phyloP scores from a whole-genome alignment of 2,888 invertebrate species.

The Mimumesa dahlbomi region DNA sequence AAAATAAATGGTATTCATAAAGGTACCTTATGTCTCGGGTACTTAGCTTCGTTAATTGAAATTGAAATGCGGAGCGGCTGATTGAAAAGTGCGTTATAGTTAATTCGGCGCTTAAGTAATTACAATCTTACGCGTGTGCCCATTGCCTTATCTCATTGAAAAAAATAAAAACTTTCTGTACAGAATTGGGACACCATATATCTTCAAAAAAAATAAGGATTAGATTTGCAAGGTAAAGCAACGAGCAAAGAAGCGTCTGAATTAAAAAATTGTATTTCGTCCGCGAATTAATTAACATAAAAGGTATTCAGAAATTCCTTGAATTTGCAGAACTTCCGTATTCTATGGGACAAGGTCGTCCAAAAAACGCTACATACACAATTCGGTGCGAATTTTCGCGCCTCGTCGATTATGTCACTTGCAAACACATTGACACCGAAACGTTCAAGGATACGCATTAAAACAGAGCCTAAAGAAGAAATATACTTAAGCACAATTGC shows the following conservation, averaged over 20 bases:
- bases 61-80: conserved; percentile 67
- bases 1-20: conserved; percentile 5
- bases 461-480: no score
- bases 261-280: no score
- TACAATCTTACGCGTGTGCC: neutral
- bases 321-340: neutral
- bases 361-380: conserved; percentile 12
- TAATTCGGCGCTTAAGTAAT: conserved; percentile 52
- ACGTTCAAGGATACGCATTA: neutral
- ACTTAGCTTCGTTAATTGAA: conserved; percentile 69
- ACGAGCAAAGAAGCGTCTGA: no score
- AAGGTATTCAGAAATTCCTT: no score
- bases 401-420: conserved; percentile 16
- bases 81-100: conserved; percentile 63
- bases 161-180: no score
- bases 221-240: no score
- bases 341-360: neutral
- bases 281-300: no score
- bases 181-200: no score
- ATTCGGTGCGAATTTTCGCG: conserved; percentile 38
- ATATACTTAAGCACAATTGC: no score
- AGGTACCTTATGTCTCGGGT: conserved; percentile 66
- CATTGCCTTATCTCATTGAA: neutral
- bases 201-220: no score
- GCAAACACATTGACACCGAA: conserved; percentile 24